phyloP scores from a whole-genome alignment of 2,888 invertebrate species.

The Eristalis arbustorum region DNA sequence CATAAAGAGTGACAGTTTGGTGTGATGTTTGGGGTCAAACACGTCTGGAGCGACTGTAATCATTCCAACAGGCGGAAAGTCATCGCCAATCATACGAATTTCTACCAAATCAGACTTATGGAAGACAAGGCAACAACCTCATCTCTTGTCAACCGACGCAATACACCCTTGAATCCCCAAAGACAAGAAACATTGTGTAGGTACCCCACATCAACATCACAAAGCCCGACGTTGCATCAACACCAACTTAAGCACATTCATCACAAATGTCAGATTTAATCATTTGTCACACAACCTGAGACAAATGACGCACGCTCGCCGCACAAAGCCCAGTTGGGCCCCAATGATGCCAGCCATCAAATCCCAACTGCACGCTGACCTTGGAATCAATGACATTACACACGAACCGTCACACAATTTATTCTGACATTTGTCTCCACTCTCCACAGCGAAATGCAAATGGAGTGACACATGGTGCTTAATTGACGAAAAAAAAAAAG shows the following conservation, averaged over 20 bases:
- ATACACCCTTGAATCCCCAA: too few relatives aligned
- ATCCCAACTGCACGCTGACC: background rate
- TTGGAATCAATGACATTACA: background rate
- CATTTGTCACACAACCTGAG: background rate
- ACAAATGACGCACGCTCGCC: background rate
- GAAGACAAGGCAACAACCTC: too few relatives aligned
- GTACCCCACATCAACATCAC: background rate
- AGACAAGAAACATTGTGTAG: too few relatives aligned
- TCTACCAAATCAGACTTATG: too few relatives aligned
- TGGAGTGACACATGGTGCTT: conserved; percentile 21
- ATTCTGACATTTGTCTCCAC: conserved; percentile 31
- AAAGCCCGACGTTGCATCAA: background rate
- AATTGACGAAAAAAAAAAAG: conserved; percentile 48
- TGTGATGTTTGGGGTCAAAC: too few relatives aligned
- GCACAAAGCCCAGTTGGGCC: background rate
- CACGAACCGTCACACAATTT: background rate
- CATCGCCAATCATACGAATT: too few relatives aligned
- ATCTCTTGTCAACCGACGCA: too few relatives aligned
- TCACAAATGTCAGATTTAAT: background rate
- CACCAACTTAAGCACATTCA: background rate
- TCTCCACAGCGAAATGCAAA: conserved; percentile 5
- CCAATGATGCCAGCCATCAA: background rate
- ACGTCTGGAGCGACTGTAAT: too few relatives aligned
- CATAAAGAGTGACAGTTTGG: too few relatives aligned
- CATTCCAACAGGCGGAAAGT: too few relatives aligned